Evolutionary conservation across 1,140 invertebrate species (phyloP).

Genomic region (Brachystomella parvula): DNA sequence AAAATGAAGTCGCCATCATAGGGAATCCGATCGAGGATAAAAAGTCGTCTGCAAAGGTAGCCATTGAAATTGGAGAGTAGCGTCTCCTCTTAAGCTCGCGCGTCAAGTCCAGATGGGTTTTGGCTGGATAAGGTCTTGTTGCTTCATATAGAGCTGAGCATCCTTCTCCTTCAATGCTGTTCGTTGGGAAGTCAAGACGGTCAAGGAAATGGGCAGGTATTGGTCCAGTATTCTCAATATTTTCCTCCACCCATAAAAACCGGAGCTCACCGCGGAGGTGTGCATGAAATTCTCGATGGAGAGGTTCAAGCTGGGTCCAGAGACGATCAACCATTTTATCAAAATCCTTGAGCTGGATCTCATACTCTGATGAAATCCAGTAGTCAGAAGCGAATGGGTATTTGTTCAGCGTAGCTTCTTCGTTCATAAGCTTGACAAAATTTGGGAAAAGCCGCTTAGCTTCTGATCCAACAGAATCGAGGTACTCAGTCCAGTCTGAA

Average conservation of each 20-base stretch:
- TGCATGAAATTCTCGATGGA: neutral
- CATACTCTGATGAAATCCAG: neutral
- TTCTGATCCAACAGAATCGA: neutral
- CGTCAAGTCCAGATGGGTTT: neutral
- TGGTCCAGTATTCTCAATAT: neutral
- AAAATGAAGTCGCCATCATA: neutral
- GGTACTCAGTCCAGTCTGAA: neutral
- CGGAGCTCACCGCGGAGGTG: neutral
- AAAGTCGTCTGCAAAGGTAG: slow-evolving; percentile 1
- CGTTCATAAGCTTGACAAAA: neutral
- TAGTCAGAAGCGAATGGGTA: neutral
- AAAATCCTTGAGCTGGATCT: neutral
- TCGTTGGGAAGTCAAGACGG: too few relatives aligned
- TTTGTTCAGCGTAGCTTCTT: slow-evolving; percentile 14
- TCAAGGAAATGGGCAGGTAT: slow-evolving; percentile 3
- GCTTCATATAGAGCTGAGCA: neutral
- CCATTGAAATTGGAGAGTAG: neutral
- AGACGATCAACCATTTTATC: neutral
- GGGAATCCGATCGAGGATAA: neutral
- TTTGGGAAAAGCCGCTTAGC: neutral
- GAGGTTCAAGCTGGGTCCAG: neutral
- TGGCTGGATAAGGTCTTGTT: neutral
- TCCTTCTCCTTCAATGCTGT: neutral
- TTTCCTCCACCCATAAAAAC: neutral
- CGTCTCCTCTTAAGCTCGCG: neutral